Conservation (phyloP, 2,797 vertebrate genomes). For the Pteronotus mesoamericanus region DNA sequence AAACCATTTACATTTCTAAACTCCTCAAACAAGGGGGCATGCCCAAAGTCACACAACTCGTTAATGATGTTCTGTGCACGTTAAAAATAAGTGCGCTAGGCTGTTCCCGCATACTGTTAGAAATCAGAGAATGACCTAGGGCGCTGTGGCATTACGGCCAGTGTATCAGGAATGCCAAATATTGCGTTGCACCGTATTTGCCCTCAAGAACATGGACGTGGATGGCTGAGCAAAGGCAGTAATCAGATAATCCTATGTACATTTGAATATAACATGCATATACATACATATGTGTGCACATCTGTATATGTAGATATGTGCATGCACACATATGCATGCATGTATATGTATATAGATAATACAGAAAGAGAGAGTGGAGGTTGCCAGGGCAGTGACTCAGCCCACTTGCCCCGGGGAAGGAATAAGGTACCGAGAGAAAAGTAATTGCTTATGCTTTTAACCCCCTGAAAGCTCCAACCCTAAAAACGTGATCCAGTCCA, state of each 20-base stretch:
- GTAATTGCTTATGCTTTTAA: background rate
- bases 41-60: background rate
- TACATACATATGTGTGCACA: background rate
- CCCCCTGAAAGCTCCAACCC: background rate
- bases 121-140: background rate
- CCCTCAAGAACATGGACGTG: background rate
- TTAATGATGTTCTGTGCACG: background rate
- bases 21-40: background rate
- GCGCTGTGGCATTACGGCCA: background rate
- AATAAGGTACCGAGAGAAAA: background rate
- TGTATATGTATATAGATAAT: background rate
- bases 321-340: too few species aligned
- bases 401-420: background rate
- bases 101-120: background rate
- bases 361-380: background rate
- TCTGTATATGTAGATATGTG: background rate
- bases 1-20: background rate
- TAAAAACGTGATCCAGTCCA: background rate
- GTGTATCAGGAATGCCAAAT: background rate
- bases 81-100: background rate
- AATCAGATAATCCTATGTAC: background rate
- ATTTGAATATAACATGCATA: background rate
- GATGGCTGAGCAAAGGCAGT: background rate
- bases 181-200: background rate
- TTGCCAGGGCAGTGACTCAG: background rate